Percentiles rank a stretch among this genome's conserved stretches.
Evolutionary conservation across 2,113 vertebrate species (phyloP).

Genomic region (Oenanthe oenanthe): DNA sequence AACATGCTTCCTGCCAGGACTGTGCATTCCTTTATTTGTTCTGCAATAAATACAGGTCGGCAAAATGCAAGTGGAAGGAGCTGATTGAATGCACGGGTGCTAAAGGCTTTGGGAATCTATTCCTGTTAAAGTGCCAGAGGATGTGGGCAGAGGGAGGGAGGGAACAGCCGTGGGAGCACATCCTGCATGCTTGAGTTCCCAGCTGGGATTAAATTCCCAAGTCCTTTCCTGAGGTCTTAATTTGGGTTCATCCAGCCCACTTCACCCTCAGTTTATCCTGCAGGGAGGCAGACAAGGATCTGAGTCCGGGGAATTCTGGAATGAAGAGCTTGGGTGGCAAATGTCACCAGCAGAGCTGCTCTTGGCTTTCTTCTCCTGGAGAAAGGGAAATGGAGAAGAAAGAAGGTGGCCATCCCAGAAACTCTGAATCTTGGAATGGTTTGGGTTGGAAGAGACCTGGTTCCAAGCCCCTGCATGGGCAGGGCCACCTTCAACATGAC

Average conservation of each 20-base stretch:
- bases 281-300: neutral
- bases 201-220: slow-evolving; percentile 22
- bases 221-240: slow-evolving; percentile 21
- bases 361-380: neutral
- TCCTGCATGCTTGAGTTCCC: slow-evolving; percentile 2
- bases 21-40: neutral
- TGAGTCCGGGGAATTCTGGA: neutral
- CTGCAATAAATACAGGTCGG: neutral
- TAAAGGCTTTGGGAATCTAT: slow-evolving; percentile 15
- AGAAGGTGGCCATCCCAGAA: neutral
- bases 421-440: neutral
- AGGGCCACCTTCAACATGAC: neutral
- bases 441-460: neutral
- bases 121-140: neutral
- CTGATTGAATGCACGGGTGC: neutral
- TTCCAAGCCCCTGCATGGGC: neutral
- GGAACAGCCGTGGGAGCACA: neutral
- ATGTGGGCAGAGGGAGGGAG: neutral
- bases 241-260: slow-evolving; percentile 3
- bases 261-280: neutral
- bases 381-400: neutral
- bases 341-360: neutral
- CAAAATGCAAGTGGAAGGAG: neutral
- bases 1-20: neutral
- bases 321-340: neutral